Evolutionary conservation across 2,113 vertebrate genomes (phyloP).

Genomic region (Montifringilla adamsi): DNA sequence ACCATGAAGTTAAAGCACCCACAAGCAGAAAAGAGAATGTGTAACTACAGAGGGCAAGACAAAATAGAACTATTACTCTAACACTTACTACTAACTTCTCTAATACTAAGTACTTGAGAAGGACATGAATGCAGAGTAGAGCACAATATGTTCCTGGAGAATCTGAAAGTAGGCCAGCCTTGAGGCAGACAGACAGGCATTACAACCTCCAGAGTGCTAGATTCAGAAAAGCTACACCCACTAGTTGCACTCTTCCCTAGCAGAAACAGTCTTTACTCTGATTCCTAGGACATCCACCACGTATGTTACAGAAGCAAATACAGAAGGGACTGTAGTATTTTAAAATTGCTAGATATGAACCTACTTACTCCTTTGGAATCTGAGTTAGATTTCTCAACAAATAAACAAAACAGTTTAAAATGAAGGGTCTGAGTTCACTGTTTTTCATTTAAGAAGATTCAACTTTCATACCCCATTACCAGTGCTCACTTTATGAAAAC

Average conservation of each 20-base stretch:
- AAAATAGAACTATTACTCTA: background rate
- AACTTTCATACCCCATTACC: background rate
- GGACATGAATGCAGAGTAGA: background rate
- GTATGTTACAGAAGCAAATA: background rate
- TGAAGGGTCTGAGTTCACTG: background rate
- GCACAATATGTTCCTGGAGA: background rate
- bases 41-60: background rate
- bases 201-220: background rate
- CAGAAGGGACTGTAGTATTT: background rate
- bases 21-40: background rate
- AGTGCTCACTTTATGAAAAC: background rate
- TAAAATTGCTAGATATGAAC: background rate
- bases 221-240: background rate
- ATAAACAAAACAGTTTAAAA: background rate
- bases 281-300: background rate
- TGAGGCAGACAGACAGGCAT: background rate
- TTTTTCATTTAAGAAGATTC: background rate
- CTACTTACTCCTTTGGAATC: background rate
- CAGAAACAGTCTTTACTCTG: background rate
- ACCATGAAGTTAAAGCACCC: background rate
- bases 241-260: background rate
- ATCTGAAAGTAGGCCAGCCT: background rate
- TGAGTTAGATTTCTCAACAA: background rate
- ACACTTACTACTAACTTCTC: background rate
- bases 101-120: background rate